phyloP scores from a whole-genome alignment of 2,797 vertebrate genomes.

The Sebastes minor region DNA sequence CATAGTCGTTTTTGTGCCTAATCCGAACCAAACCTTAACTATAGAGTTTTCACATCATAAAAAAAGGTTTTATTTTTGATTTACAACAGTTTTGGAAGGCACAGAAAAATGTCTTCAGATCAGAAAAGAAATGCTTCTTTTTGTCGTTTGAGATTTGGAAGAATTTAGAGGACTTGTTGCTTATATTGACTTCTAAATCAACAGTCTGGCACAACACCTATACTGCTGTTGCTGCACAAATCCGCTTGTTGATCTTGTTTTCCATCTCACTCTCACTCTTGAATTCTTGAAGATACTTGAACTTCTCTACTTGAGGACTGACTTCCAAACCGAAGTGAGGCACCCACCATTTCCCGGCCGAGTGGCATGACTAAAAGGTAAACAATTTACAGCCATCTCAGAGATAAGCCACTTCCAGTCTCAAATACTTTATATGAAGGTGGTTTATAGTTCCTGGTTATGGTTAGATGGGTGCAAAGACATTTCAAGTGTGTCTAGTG shows the following conservation, averaged over 20 bases:
- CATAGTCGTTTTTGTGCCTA: neutral
- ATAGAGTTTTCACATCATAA: neutral
- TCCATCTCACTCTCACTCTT: neutral
- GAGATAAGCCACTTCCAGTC: neutral
- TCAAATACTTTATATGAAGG: neutral
- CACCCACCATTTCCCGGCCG: neutral
- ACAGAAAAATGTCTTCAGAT: neutral
- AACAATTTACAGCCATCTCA: neutral
- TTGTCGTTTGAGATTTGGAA: neutral
- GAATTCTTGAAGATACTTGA: conserved; percentile 4
- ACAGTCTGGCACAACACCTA: neutral
- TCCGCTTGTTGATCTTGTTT: neutral
- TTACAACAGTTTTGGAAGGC: neutral
- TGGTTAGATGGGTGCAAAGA: neutral
- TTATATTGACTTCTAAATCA: neutral
- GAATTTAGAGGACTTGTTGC: neutral
- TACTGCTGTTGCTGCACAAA: neutral
- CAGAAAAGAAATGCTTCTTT: neutral
- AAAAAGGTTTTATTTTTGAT: neutral
- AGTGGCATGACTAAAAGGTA: neutral
- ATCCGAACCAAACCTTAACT: neutral
- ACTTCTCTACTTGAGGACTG: neutral
- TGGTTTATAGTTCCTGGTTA: neutral
- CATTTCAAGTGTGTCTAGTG: neutral
- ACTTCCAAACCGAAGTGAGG: neutral